phyloP scores from a whole-genome alignment of 2,113 vertebrate genomes.

The Lophius piscatorius region DNA sequence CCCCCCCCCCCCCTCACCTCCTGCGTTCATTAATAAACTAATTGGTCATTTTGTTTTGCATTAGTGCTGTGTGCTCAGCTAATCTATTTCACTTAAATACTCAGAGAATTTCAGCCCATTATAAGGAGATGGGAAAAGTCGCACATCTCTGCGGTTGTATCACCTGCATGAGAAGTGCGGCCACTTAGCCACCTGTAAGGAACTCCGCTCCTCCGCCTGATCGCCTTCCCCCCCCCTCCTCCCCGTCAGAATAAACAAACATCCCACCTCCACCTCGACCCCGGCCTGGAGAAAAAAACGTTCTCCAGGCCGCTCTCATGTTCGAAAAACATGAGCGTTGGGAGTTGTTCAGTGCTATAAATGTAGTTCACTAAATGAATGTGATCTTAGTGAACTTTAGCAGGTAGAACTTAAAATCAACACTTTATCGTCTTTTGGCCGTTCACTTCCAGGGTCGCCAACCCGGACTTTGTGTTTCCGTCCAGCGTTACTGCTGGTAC shows the following conservation, averaged over 20 bases:
- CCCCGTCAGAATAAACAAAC: conserved; percentile 46
- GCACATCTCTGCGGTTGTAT: conserved; percentile 73
- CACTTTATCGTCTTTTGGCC: too few relatives aligned
- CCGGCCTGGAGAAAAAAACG: background rate
- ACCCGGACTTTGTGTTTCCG: too few relatives aligned
- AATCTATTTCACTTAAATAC: conserved; percentile 75
- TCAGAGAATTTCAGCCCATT: conserved; percentile 81
- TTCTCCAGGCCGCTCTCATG: background rate
- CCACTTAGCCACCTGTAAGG: conserved; percentile 53
- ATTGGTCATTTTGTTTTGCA: conserved; percentile 77
- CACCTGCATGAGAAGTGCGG: conserved; percentile 74
- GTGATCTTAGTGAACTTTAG: too few relatives aligned
- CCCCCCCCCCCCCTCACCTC: conserved; percentile 21
- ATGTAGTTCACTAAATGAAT: too few relatives aligned
- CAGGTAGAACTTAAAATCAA: too few relatives aligned
- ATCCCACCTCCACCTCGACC: conserved; percentile 10
- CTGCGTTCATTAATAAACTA: conserved; percentile 67
- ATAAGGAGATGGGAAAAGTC: conserved; percentile 85
- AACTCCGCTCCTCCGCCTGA: conserved; percentile 11
- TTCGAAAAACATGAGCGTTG: too few relatives aligned
- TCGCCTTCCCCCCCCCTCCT: background rate
- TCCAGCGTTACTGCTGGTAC: too few relatives aligned
- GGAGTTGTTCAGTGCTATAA: too few relatives aligned
- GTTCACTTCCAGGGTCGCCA: too few relatives aligned
- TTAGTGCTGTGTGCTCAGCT: conserved; percentile 86